Evolutionary conservation across 2,797 vertebrate genomes (phyloP).

Genomic region (Sebastes itinus): DNA sequence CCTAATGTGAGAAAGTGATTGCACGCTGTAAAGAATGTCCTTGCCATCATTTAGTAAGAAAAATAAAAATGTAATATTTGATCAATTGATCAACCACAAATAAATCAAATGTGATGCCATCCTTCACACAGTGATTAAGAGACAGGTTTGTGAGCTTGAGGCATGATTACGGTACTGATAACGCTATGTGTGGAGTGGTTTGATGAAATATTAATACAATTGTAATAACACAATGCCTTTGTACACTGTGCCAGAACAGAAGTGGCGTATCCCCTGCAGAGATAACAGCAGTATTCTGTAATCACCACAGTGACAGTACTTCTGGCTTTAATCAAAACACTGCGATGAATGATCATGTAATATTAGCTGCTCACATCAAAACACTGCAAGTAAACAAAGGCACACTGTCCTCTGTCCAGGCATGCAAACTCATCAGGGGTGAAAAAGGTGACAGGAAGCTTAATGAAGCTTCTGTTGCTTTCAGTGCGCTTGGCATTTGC

Average conservation of each 20-base stretch:
- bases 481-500: constrained; percentile 2
- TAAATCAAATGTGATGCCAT: not conserved
- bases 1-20: not conserved
- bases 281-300: constrained; percentile 19
- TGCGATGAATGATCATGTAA: constrained; percentile 8
- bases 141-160: not conserved
- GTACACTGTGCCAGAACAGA: constrained; percentile 5
- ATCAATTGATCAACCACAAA: not conserved
- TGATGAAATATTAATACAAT: constrained; percentile 41
- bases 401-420: constrained; percentile 1
- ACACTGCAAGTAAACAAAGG: constrained; percentile 25
- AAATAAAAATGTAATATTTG: not conserved
- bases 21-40: not conserved
- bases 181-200: not conserved
- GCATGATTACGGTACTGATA: not conserved
- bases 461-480: constrained; percentile 1
- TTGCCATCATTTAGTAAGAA: constrained; percentile 26
- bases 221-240: constrained; percentile 33
- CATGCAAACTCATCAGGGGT: not conserved
- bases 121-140: constrained; percentile 4
- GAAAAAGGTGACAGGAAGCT: not conserved
- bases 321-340: constrained; percentile 37
- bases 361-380: constrained; percentile 37
- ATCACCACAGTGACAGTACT: constrained; percentile 29
- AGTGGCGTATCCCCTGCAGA: constrained; percentile 15